Evolutionary conservation across 2,797 vertebrate genomes (phyloP), one percentile per base, ranked within the genome.

Genomic region (Sebastes steindachneri): DNA sequence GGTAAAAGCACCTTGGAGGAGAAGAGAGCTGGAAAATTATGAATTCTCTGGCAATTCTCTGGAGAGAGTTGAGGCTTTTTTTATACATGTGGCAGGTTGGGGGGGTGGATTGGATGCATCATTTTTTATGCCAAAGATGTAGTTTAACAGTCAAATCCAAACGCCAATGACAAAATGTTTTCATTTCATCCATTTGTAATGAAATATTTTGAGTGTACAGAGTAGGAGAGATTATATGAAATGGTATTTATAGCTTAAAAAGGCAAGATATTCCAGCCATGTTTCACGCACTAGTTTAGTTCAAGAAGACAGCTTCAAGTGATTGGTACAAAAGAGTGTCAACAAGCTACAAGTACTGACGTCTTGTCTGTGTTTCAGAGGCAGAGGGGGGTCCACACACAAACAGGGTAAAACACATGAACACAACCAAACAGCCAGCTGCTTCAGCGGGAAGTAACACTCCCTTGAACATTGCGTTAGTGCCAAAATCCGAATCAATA

Each of bases 401-500:
- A 75, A 5, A 68, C 1, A 68, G 37, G 26, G 59, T 33, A 63
- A 82, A 80, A 80, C 78, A 82, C 65, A 86, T 25, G 69, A 68
- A 74, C 80, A 83, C 73, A 82, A 84, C 80, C 80, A 87, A 82
- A 92, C 86, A 85, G 33, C 74, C 80, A 68, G 64, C 65, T 81
- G 79, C 29, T 73, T 59, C 83, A 91, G 87, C 65, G 14, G 69
- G 86, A 86, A 78, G 82, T 58, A 86, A 72, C 74, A 54, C 73
- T 84, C 75, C 41, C 70, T 76, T 58, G 23, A 77, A 84, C 75
- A 87, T 28, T 64, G 84, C 69, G 82, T 83, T 70, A 53, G 77
- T 29, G 82, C 65, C 53, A 15, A 77, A 87, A 89, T 84, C 70
- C 58, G 71, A 92, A 90, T 94, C 92, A 89, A 89, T 92, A 84